Percentiles rank a stretch among this genome's conserved stretches.
Conservation (phyloP, 2,113 vertebrate genomes). For the Xiphophorus hellerii region DNA sequence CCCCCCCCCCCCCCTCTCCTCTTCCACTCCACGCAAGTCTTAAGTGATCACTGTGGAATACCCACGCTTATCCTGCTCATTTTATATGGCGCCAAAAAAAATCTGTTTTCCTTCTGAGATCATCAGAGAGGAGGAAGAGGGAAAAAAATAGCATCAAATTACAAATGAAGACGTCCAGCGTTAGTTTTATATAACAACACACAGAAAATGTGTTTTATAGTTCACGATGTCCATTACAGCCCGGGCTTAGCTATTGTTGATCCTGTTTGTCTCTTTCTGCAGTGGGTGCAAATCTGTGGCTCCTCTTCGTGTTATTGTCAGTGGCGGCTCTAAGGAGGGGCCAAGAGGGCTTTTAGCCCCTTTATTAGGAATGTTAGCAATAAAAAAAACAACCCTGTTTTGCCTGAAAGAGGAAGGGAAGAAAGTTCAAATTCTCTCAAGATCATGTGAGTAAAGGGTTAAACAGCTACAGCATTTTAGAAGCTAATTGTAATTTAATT, state of each 20-base stretch:
- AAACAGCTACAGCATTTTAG: background rate
- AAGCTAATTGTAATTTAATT: background rate
- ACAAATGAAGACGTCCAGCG: background rate
- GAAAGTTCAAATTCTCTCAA: background rate
- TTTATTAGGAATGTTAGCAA: background rate
- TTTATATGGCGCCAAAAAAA: background rate
- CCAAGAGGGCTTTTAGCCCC: background rate
- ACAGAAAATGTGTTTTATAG: background rate
- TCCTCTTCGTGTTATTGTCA: background rate
- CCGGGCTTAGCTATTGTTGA: conserved; percentile 41
- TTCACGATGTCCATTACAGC: conserved; percentile 24
- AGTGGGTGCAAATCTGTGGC: background rate
- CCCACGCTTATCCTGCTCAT: background rate
- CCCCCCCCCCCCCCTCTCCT: too few species aligned
- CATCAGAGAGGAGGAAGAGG: too few species aligned
- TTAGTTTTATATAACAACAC: background rate
- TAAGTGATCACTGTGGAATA: conserved; percentile 1
- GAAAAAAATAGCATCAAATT: background rate
- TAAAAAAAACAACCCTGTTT: background rate
- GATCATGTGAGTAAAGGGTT: background rate
- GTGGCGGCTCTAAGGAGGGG: background rate
- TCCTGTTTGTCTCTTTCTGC: conserved; percentile 21
- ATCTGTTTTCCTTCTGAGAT: conserved; percentile 1
- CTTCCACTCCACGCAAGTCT: background rate
- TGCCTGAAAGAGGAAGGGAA: background rate